phyloP scores from a whole-genome alignment of 2,888 invertebrate species.

The Apantesis nais region DNA sequence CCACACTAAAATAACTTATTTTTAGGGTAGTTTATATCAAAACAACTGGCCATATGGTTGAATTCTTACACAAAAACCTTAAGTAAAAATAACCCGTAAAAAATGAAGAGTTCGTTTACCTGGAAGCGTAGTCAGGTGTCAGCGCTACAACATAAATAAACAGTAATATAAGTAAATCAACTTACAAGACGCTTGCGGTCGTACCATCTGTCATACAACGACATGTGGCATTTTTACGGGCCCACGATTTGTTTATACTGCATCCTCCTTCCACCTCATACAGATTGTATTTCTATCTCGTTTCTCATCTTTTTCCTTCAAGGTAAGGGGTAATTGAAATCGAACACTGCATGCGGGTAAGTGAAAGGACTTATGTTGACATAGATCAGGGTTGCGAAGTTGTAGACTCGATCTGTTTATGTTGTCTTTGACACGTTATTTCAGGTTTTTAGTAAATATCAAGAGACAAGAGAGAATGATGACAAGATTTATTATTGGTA shows the following conservation, averaged over 20 bases:
- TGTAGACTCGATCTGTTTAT: slow-evolving; percentile 22
- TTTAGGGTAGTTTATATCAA: not conserved
- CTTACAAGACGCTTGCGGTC: slow-evolving; percentile 68
- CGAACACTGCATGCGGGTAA: slow-evolving; percentile 82
- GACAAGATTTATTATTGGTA: not conserved
- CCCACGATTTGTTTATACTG: slow-evolving; percentile 79
- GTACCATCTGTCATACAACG: slow-evolving; percentile 72
- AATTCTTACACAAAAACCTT: not conserved
- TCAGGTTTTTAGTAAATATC: slow-evolving; percentile 7
- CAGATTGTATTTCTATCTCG: slow-evolving; percentile 46
- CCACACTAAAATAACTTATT: not conserved
- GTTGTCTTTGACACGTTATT: not conserved
- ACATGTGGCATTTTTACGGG: slow-evolving; percentile 78
- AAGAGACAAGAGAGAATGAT: too few species aligned
- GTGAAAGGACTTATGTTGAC: slow-evolving; percentile 76
- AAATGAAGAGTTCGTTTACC: slow-evolving; percentile 35
- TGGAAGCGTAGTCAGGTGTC: slow-evolving; percentile 36
- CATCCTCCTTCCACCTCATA: slow-evolving; percentile 52
- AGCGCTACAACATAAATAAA: slow-evolving; percentile 40
- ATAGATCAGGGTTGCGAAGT: slow-evolving; percentile 57
- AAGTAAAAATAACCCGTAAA: not conserved
- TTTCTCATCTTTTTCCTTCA: slow-evolving; percentile 72
- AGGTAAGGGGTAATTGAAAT: slow-evolving; percentile 79
- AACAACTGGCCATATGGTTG: not conserved
- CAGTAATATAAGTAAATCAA: slow-evolving; percentile 60